phyloP scores from a whole-genome alignment of 2,888 invertebrate genomes.

The Acronicta leporina region DNA sequence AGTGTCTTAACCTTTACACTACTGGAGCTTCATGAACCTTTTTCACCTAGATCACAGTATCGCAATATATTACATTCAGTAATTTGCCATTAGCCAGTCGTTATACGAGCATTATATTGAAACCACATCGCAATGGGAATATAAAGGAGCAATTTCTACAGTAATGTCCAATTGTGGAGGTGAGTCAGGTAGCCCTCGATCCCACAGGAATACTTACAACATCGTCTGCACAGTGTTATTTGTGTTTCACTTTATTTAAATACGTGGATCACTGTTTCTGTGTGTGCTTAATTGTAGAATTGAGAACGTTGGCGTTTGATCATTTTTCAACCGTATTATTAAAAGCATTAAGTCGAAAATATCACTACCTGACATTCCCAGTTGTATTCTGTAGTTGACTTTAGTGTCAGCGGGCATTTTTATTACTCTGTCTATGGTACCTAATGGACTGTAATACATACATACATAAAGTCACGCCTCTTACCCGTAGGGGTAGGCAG shows the following conservation, averaged over 20 bases:
- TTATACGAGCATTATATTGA: slow-evolving; percentile 54
- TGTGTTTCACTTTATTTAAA: slow-evolving; percentile 52
- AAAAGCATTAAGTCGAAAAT: neutral
- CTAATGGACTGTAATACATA: too few relatives aligned
- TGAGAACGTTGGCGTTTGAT: neutral
- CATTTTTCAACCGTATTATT: neutral
- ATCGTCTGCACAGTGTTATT: slow-evolving; percentile 43
- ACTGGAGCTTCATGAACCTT: slow-evolving; percentile 14
- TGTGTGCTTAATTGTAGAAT: neutral
- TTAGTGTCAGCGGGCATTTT: neutral
- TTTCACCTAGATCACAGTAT: slow-evolving; percentile 17
- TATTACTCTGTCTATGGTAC: too few relatives aligned
- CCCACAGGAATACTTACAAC: slow-evolving; percentile 53
- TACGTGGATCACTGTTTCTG: slow-evolving; percentile 30
- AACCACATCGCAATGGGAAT: slow-evolving; percentile 58
- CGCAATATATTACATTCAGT: slow-evolving; percentile 48
- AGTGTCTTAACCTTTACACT: too few relatives aligned
- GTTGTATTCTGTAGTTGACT: neutral
- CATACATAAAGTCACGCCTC: too few relatives aligned
- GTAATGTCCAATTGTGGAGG: slow-evolving; percentile 61
- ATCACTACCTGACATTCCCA: neutral
- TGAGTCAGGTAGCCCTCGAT: slow-evolving; percentile 55
- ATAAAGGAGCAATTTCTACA: slow-evolving; percentile 57
- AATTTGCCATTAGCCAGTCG: slow-evolving; percentile 55
- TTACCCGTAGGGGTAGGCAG: too few relatives aligned